A percentile compares a stretch with the other conserved stretches of the same genome.
phyloP scores from a whole-genome alignment of 2,113 vertebrate species.

The Galbula dea region DNA sequence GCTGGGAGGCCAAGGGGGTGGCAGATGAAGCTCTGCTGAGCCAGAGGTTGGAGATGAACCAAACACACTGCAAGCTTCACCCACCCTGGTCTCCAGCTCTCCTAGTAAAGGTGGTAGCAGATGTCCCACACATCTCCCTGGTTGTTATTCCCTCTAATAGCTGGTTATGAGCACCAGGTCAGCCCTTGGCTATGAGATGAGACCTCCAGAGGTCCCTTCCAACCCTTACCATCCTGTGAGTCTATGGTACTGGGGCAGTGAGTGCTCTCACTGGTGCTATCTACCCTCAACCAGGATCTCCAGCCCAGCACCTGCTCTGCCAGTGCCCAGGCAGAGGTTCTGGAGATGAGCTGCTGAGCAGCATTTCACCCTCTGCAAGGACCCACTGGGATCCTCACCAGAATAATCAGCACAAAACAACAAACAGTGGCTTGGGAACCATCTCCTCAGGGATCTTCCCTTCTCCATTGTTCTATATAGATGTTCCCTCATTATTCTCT shows the following conservation, averaged over 20 bases:
- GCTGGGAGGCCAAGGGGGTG: accelerated
- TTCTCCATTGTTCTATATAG: background rate
- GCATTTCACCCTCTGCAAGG: background rate
- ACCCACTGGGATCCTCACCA: background rate
- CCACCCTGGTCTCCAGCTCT: background rate
- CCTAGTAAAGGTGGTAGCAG: background rate
- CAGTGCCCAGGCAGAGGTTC: background rate
- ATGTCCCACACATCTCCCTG: background rate
- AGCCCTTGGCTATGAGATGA: no score
- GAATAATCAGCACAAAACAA: background rate
- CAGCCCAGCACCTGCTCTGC: no score
- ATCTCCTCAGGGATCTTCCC: background rate
- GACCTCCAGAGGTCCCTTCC: no score
- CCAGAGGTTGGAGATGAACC: background rate
- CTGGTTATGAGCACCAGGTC: background rate
- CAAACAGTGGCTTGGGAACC: background rate
- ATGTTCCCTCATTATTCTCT: background rate
- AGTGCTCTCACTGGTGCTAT: background rate
- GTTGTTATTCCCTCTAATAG: no score
- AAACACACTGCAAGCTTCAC: no score
- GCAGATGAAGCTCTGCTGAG: background rate
- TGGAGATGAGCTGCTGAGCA: background rate
- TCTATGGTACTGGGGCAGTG: background rate
- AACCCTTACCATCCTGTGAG: no score
- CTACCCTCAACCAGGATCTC: background rate